Base-by-base conservation (phyloP, 1,140 invertebrate genomes). In the Drosophila pandora region DNA sequence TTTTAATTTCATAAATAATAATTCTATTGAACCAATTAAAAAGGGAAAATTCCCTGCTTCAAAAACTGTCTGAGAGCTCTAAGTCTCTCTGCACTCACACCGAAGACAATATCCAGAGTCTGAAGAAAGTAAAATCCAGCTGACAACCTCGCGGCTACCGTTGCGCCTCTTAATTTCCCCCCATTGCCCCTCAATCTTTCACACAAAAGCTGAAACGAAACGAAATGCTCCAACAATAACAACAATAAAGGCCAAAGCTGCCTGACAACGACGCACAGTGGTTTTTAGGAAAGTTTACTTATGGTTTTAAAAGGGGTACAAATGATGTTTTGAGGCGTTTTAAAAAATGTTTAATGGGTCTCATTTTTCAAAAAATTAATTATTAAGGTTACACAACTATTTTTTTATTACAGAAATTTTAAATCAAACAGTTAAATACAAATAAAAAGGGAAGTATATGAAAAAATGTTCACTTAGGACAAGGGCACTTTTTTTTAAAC, bases 81-180 rank as follows among this genome's bases (percentile, higher is more conserved):
- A 21, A 22, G 43, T 3, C 23, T 32, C 34, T 39, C 21, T 17
- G 17, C 6, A 34, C 23, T 49, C 39, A 28, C 41, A 47, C 25
- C 17, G 30, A 13, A 53, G 59, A 75, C 65, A 63, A 61, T 59
- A 56, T 55, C 70, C 54, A 32, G 48, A 56, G 67, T 62, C 52
- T 78, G 73, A 87, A 80, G 81, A 85, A 85, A 85, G 81, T 87
- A 81, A 87, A 77, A 87, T 61, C 73, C 63, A 65, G 73, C 69
- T 64, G 60, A 67, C 63, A 63, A 67, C 30, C 59, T 64, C 59
- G n/a, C 47, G 34, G 69, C 61, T 85, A 85, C 81, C 76, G 74
- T 72, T 48, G 69, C 71, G 54, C 49, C 68, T 74, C 60, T 77
- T 67, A 77, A 60, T 58, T 53, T 65, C 67, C 62, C 68, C 65